Conservation (phyloP, 2,888 invertebrate species). For the Pasiphila rectangulata region DNA sequence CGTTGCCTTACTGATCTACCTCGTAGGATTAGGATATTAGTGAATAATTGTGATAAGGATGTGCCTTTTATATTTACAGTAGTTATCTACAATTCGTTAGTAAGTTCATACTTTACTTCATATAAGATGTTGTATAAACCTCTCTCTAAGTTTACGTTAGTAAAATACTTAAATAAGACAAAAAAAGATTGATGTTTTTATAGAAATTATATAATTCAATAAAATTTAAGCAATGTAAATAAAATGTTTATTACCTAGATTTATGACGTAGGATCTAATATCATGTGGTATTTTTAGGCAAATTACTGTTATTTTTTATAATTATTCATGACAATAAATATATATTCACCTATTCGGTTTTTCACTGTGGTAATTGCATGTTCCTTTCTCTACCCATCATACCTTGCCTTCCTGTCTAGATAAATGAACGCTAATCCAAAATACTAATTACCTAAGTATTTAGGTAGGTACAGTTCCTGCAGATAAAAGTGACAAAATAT, state of each 20-base stretch:
- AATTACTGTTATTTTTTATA: constrained; percentile 10
- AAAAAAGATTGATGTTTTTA: neutral
- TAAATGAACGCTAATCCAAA: too few relatives aligned
- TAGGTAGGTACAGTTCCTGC: too few relatives aligned
- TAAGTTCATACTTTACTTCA: constrained; percentile 1
- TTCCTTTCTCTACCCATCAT: too few relatives aligned
- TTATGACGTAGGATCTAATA: neutral
- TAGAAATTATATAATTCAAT: neutral
- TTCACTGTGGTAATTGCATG: neutral
- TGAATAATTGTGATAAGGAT: constrained; percentile 24
- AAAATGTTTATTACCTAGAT: constrained; percentile 5
- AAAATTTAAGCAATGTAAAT: neutral
- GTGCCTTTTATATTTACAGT: constrained; percentile 23
- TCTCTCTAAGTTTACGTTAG: neutral
- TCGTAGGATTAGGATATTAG: constrained; percentile 33
- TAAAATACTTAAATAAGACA: neutral
- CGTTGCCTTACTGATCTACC: constrained; percentile 35
- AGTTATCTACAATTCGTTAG: neutral
- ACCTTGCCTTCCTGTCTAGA: too few relatives aligned
- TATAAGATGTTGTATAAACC: constrained; percentile 1
- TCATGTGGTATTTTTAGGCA: neutral
- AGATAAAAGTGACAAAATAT: too few relatives aligned
- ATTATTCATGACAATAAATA: constrained; percentile 35
- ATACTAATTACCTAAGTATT: too few relatives aligned
- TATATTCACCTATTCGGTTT: constrained; percentile 7